Percentiles rank a stretch among this genome's conserved stretches.
Conservation (phyloP, 92 coral and sea anemone species). For the Zoanthus solanderi region DNA sequence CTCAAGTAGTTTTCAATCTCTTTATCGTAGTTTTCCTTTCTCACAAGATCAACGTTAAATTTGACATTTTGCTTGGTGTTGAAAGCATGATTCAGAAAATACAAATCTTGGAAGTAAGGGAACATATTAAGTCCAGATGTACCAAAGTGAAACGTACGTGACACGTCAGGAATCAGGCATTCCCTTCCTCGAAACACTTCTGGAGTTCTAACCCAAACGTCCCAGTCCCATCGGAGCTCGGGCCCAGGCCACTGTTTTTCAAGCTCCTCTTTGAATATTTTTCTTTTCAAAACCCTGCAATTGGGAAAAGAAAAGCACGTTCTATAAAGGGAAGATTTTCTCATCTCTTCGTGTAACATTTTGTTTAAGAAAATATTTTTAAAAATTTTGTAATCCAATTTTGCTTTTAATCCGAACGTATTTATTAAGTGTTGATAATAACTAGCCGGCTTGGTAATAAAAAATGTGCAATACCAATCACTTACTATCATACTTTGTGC, state of each 20-base stretch:
- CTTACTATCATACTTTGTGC: too few species aligned
- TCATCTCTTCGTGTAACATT: too few species aligned
- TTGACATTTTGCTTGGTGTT: conserved; percentile 74
- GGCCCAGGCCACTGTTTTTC: conserved; percentile 86
- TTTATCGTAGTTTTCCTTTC: conserved; percentile 77
- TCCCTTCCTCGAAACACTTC: conserved; percentile 69
- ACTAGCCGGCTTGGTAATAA: too few species aligned
- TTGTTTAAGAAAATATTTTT: neutral
- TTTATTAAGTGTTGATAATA: too few species aligned
- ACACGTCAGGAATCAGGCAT: conserved; percentile 86
- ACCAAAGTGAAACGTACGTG: conserved; percentile 91
- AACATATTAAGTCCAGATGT: conserved; percentile 77
- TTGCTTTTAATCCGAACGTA: too few species aligned
- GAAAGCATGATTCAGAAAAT: conserved; percentile 77
- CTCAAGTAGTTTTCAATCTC: conserved; percentile 67
- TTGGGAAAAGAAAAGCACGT: neutral
- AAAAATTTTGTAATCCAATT: too few species aligned
- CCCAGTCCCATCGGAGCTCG: conserved; percentile 84
- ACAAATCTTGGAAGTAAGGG: conserved; percentile 70
- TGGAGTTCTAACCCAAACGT: conserved; percentile 75
- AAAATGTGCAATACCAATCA: too few species aligned
- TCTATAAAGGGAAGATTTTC: neutral
- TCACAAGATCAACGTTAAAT: conserved; percentile 69
- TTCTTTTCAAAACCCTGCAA: conserved; percentile 77
- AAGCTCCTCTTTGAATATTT: conserved; percentile 80